Percentiles rank a stretch among this genome's conserved stretches.
phyloP scores from a whole-genome alignment of 2,888 invertebrate genomes.

The Mythimna lalbum region DNA sequence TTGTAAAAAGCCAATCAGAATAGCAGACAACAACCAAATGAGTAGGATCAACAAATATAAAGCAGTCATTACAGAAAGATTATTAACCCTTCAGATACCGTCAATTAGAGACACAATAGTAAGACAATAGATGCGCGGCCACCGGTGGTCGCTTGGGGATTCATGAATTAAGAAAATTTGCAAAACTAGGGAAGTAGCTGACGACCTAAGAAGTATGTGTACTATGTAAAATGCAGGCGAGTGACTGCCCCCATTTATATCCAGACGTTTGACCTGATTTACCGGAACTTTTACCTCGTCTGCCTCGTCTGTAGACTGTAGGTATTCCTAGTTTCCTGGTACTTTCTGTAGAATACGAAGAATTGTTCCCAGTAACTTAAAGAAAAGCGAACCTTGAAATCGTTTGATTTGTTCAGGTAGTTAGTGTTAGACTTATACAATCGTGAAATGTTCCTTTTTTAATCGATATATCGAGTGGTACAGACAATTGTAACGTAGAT shows the following conservation, averaged over 20 bases:
- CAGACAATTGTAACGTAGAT: too few relatives aligned
- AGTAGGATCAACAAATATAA: background rate
- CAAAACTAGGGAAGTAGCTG: background rate
- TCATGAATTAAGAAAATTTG: too few relatives aligned
- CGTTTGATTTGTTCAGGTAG: background rate
- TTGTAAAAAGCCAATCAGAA: background rate
- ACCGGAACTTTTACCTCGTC: conserved; percentile 10
- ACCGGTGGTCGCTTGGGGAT: too few relatives aligned
- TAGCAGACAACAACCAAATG: too few relatives aligned
- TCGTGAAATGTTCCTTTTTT: background rate
- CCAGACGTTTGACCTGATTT: conserved; percentile 47
- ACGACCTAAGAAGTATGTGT: background rate
- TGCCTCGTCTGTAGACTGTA: background rate
- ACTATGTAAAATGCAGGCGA: conserved; percentile 35
- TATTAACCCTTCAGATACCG: too few relatives aligned
- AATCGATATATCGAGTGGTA: too few relatives aligned
- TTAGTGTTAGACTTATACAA: background rate
- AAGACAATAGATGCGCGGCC: too few relatives aligned
- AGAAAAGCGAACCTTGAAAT: background rate
- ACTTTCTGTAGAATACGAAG: background rate
- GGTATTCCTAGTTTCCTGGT: conserved; percentile 5
- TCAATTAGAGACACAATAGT: too few relatives aligned
- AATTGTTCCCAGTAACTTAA: background rate
- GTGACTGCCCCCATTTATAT: conserved; percentile 28
- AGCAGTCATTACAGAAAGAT: background rate